Evolutionary conservation across 2,888 invertebrate species (phyloP).

Genomic region (Brenthis ino): DNA sequence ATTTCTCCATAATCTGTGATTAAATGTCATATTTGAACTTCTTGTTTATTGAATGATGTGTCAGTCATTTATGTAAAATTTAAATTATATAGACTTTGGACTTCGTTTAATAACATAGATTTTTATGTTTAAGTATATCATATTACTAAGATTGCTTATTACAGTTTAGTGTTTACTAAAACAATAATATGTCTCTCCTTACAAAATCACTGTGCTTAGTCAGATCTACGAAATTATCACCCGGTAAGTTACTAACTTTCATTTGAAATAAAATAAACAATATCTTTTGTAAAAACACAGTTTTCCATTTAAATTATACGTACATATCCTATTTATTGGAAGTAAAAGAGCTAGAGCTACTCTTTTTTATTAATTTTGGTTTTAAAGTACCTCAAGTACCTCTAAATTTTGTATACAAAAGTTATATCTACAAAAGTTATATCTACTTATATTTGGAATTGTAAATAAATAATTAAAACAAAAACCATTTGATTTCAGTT

Average conservation of each 20-base stretch:
- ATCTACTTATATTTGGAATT: not conserved
- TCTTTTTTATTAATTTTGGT: too few species aligned
- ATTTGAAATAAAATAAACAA: not conserved
- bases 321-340: too few species aligned
- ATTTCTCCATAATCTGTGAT: too few species aligned
- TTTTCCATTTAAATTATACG: too few species aligned
- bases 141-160: not conserved
- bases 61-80: not conserved
- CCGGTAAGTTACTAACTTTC: slow-evolving; percentile 29
- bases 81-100: slow-evolving; percentile 9
- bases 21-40: slow-evolving; percentile 4
- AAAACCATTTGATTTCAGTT: slow-evolving; percentile 46
- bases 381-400: too few species aligned
- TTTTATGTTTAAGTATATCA: not conserved
- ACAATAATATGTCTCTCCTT: slow-evolving; percentile 19
- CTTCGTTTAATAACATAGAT: not conserved
- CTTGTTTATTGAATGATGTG: not conserved
- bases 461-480: not conserved
- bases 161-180: not conserved
- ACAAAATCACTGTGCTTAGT: slow-evolving; percentile 25
- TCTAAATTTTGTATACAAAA: too few species aligned
- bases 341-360: too few species aligned
- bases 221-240: slow-evolving; percentile 21
- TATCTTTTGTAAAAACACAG: not conserved
- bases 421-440: too few species aligned